These are phyloP conservation scores for Microctenopoma stevenorrisi DNA, from an alignment of 2,797 vertebrate species.

Conservation along the genomic window DNA sequence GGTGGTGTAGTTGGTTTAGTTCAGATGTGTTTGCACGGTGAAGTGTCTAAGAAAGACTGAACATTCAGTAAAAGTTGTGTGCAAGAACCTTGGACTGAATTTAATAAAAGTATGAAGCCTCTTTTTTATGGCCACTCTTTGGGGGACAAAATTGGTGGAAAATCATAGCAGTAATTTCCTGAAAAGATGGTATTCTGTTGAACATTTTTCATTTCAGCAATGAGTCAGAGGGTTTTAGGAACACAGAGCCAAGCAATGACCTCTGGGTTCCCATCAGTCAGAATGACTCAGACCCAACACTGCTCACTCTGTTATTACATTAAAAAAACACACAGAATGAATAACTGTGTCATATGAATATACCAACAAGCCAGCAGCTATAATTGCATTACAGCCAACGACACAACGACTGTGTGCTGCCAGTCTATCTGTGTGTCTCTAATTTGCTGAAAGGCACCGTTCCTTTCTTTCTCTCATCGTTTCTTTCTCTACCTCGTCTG, in stretches of 20 bases:
- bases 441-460: constrained; percentile 5
- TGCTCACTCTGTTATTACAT: constrained; percentile 49
- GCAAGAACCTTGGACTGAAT: neutral
- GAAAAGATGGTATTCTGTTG: constrained; percentile 29
- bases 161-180: constrained; percentile 10
- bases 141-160: neutral
- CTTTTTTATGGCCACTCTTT: neutral
- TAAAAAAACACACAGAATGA: constrained; percentile 55
- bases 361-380: constrained; percentile 44
- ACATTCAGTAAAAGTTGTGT: neutral
- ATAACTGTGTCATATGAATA: constrained; percentile 55
- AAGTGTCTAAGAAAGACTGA: neutral
- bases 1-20: neutral
- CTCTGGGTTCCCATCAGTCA: constrained; percentile 46
- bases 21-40: neutral
- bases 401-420: constrained; percentile 19
- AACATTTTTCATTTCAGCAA: constrained; percentile 27
- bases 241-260: constrained; percentile 21
- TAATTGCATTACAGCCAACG: constrained; percentile 49
- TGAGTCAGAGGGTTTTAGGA: constrained; percentile 43
- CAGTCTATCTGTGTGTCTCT: constrained; percentile 17
- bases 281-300: constrained; percentile 54
- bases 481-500: constrained; percentile 24
- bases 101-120: neutral
- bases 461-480: neutral